Percentiles rank a stretch among this genome's conserved stretches.
phyloP scores from a whole-genome alignment of 2,888 invertebrate species.

The Leptogaster cylindrica region DNA sequence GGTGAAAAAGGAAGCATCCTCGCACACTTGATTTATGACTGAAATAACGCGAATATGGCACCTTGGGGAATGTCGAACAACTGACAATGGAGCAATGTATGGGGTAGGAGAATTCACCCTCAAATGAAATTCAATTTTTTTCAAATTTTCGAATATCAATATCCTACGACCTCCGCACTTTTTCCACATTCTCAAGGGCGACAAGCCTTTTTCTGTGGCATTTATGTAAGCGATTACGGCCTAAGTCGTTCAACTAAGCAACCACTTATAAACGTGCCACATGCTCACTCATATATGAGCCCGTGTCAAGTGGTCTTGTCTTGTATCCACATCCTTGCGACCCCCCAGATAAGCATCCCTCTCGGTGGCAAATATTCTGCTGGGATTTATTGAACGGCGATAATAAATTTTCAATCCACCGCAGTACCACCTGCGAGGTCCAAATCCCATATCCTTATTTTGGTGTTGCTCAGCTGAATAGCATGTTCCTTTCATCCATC shows the following conservation, averaged over 20 bases:
- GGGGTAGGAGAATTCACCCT: slow-evolving; percentile 28
- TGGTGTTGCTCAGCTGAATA: slow-evolving; percentile 21
- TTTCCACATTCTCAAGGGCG: neutral
- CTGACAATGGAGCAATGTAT: slow-evolving; percentile 37
- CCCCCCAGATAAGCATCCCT: slow-evolving; percentile 4
- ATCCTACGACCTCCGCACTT: slow-evolving; percentile 5
- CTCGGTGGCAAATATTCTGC: slow-evolving; percentile 2
- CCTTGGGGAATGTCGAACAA: slow-evolving; percentile 43
- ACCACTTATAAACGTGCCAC: slow-evolving; percentile 11
- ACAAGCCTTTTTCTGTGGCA: neutral
- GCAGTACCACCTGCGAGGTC: slow-evolving; percentile 5
- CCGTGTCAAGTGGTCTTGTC: slow-evolving; percentile 22
- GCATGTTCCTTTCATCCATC: slow-evolving; percentile 29
- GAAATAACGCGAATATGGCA: slow-evolving; percentile 46
- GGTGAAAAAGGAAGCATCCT: slow-evolving; percentile 30
- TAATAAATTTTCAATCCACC: slow-evolving; percentile 29
- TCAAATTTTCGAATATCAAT: slow-evolving; percentile 43
- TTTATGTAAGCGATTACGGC: slow-evolving; percentile 16
- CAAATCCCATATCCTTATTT: neutral
- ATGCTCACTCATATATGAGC: slow-evolving; percentile 10
- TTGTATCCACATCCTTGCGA: neutral
- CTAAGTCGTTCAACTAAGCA: slow-evolving; percentile 9
- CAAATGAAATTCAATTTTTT: slow-evolving; percentile 42
- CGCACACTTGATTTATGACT: slow-evolving; percentile 43
- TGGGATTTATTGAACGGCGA: slow-evolving; percentile 31